phyloP scores from a whole-genome alignment of 2,888 invertebrate genomes.

The Lasioglossum oenotherae region DNA sequence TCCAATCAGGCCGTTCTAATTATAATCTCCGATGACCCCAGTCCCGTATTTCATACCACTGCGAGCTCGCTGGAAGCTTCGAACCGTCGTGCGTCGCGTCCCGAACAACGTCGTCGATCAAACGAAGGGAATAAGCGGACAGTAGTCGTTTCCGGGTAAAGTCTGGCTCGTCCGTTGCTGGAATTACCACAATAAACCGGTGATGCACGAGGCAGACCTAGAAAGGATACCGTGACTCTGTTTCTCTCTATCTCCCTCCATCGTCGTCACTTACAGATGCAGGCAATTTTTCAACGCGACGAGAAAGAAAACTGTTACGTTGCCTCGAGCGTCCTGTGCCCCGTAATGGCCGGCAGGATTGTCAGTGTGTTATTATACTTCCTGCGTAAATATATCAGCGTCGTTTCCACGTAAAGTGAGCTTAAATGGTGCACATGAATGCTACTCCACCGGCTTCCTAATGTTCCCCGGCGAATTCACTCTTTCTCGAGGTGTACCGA shows the following conservation, averaged over 20 bases:
- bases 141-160: conserved; percentile 26
- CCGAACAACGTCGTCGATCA: conserved; percentile 43
- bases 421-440: conserved; percentile 9
- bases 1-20: conserved; percentile 16
- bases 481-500: neutral
- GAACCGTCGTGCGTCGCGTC: neutral
- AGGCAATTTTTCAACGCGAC: conserved; percentile 59
- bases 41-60: neutral
- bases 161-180: conserved; percentile 48
- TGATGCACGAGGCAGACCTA: conserved; percentile 51
- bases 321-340: conserved; percentile 27
- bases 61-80: neutral
- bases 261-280: conserved; percentile 68
- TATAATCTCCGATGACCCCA: conserved; percentile 24
- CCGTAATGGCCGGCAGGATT: conserved; percentile 54
- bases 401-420: conserved; percentile 43
- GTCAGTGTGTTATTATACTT: conserved; percentile 59
- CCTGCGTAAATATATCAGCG: conserved; percentile 57
- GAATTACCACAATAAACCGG: conserved; percentile 63
- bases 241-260: conserved; percentile 23
- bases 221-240: conserved; percentile 20
- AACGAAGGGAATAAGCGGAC: conserved; percentile 20
- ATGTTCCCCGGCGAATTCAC: neutral
- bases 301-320: conserved; percentile 59
- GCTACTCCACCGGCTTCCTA: conserved; percentile 8